Base-by-base conservation (phyloP, 2,797 vertebrate species). In the Anguilla megastoma region DNA sequence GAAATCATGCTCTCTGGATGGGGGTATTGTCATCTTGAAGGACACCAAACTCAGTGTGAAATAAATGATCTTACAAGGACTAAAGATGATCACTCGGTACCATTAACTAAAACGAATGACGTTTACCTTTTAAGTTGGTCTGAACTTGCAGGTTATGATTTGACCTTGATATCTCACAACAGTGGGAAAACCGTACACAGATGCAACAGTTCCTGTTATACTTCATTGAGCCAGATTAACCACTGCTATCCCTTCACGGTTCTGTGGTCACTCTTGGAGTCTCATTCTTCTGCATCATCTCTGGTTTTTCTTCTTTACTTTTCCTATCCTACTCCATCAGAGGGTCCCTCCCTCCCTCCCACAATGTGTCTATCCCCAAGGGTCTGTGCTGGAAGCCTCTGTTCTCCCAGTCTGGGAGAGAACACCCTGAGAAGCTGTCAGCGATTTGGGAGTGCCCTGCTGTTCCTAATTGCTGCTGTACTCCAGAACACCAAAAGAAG, bases 321-420 rank as follows among this genome's bases (percentile, higher is more conserved):
- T 66, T n/a, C 21, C 1, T 4, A 21, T n/a, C n/a, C 74, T 79
- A 41, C 74, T 41, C 74, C 14, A 16, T 33, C 33, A 33, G 33
- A 33, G 33, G 33, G 33, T 33, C 88, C 88, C 85, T 86, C 85
- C 56, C 6, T 7, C 30, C 50, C 74, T 41, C 74, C 50, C 63
- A 50, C 41, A 56, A 56, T 21, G 74, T 30, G 54, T 27, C 56
- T 27, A 30, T 48, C 36, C 71, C 27, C 86, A 80, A 56, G 86
- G 58, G 86, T 50, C 76, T 82, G 33, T 30, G 86, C 74, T 83
- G 63, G 36, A 58, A 82, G 86, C 50, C 71, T 16, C n/a, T 41
- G 21, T 63, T 52, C 86, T 41, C n/a, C 41, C 74, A 56, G 33
- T 56, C 45, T 36, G 41, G 24, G 48, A 84, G 50, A 84, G 50